Evolutionary conservation across 2,888 invertebrate genomes (phyloP).

Genomic region (Phengaris alcon): DNA sequence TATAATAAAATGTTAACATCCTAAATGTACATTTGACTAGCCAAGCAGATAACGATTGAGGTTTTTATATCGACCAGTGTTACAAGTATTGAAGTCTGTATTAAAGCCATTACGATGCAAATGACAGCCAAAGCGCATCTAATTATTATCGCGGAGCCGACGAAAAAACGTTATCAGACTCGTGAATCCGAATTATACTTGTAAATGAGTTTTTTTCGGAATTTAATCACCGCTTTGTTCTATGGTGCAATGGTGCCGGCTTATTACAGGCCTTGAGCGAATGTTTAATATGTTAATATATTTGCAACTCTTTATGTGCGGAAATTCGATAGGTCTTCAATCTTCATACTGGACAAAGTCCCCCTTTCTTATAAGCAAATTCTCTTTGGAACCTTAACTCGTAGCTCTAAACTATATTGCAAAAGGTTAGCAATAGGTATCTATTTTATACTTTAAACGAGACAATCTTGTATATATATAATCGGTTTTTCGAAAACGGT

Average conservation of each 20-base stretch:
- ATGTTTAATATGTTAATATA: constrained; percentile 5
- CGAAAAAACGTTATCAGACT: constrained; percentile 40
- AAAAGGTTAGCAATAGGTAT: too few species aligned
- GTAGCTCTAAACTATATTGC: too few species aligned
- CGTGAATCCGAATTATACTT: constrained; percentile 36
- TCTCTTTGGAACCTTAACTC: too few species aligned
- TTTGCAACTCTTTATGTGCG: constrained; percentile 9
- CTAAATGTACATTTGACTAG: neutral
- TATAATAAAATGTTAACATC: neutral
- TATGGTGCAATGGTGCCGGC: constrained; percentile 23
- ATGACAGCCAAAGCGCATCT: constrained; percentile 37
- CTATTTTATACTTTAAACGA: too few species aligned
- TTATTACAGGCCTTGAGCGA: constrained; percentile 17
- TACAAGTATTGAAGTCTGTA: constrained; percentile 20
- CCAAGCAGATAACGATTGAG: neutral
- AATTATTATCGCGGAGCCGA: constrained; percentile 34
- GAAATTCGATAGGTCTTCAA: neutral
- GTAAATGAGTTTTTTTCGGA: constrained; percentile 31
- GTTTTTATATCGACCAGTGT: neutral
- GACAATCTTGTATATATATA: too few species aligned
- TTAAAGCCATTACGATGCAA: constrained; percentile 39
- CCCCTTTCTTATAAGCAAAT: too few species aligned
- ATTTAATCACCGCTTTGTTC: constrained; percentile 30
- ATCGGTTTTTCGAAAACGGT: too few species aligned
- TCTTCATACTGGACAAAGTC: neutral